Conservation (phyloP, 2,797 vertebrate species). For the Clarias pachynema region DNA sequence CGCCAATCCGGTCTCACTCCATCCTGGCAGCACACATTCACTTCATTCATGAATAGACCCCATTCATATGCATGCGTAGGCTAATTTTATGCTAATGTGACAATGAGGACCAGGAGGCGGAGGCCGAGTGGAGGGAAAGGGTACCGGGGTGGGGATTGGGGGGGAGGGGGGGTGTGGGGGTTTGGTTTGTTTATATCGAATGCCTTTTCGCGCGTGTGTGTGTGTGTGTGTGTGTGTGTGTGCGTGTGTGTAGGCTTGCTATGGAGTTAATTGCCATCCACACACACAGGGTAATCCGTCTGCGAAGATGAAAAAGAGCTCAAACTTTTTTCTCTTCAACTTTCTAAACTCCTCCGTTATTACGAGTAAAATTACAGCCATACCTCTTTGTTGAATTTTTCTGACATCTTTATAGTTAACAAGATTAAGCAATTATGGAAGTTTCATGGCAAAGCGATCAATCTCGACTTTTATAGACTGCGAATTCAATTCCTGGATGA, state of each 20-base stretch:
- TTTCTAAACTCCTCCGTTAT: constrained; percentile 28
- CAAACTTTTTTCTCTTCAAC: constrained; percentile 6
- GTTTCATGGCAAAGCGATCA: constrained; percentile 40
- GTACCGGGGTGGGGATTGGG: constrained; percentile 32
- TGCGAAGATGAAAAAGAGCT: neutral
- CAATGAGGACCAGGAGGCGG: constrained; percentile 22
- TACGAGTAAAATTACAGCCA: constrained; percentile 43
- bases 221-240: no score
- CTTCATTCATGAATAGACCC: constrained; percentile 69
- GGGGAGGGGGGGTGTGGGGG: constrained; percentile 48
- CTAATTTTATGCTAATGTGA: constrained; percentile 74
- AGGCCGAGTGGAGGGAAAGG: constrained; percentile 55
- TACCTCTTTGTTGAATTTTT: constrained; percentile 48
- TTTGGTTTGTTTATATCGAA: constrained; percentile 50
- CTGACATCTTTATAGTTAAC: constrained; percentile 51
- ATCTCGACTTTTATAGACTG: constrained; percentile 38
- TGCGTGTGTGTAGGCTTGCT: neutral
- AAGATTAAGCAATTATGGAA: constrained; percentile 57
- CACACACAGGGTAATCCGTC: constrained; percentile 33
- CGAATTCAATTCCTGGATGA: constrained; percentile 48
- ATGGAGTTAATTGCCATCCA: constrained; percentile 7
- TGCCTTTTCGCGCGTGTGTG: constrained; percentile 18
- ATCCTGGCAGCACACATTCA: constrained; percentile 61
- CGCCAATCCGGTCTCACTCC: constrained; percentile 53
- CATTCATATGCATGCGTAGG: constrained; percentile 73